These are phyloP conservation scores for Campoletis raptor DNA, from an alignment of 2,888 invertebrate genomes.

Conservation along the genomic window DNA sequence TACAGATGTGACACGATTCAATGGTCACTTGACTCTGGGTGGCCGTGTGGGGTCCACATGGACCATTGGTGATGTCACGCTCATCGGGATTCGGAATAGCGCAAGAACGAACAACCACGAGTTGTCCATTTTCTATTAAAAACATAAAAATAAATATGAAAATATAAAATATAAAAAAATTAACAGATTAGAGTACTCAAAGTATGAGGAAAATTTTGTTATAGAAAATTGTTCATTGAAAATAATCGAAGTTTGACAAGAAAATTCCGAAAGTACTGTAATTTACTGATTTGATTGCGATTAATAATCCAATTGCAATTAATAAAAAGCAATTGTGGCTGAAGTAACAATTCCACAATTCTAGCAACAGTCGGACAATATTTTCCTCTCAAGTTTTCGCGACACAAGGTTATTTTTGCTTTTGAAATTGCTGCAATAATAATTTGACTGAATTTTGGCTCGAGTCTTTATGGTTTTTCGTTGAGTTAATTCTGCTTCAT, in stretches of 20 bases:
- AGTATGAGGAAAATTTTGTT: not conserved
- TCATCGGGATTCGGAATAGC: constrained; percentile 79
- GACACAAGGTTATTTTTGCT: not conserved
- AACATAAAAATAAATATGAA: not conserved
- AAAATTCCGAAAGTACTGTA: too few species aligned
- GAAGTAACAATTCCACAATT: not conserved
- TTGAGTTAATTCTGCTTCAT: not conserved
- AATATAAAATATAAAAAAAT: not conserved
- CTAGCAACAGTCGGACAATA: not conserved
- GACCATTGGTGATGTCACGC: constrained; percentile 77
- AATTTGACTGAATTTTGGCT: not conserved
- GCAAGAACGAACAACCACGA: constrained; percentile 78
- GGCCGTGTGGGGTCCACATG: constrained; percentile 73
- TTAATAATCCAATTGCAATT: too few species aligned
- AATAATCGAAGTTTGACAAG: too few species aligned
- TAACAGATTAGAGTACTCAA: not conserved
- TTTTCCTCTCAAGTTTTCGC: not conserved
- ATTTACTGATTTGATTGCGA: too few species aligned
- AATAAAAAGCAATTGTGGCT: not conserved
- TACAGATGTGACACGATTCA: constrained; percentile 82
- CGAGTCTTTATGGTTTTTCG: not conserved
- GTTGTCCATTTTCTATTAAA: constrained; percentile 76
- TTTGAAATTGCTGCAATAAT: not conserved
- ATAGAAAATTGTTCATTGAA: too few species aligned
- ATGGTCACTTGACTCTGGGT: constrained; percentile 73